Evolutionary conservation across 1,140 invertebrate genomes (phyloP), one percentile per base, ranked within the genome.

Genomic region (Brachionus plicatilis): DNA sequence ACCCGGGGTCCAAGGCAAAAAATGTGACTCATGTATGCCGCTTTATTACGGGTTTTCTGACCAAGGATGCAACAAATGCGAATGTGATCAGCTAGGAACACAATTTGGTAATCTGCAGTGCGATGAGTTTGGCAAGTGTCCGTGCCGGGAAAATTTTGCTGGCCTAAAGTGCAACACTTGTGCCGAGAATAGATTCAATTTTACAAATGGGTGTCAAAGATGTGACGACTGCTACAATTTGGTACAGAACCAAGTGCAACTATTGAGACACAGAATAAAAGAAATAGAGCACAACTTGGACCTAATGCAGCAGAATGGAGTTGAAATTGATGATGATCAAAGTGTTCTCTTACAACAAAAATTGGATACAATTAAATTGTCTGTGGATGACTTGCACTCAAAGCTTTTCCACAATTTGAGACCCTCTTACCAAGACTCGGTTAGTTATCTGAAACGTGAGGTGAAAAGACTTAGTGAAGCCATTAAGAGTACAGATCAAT

Each of bases 91-190:
- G 2, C 88, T 93, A 37, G 97, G 97, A 70, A 94, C 96, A 0
- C 86, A 92, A 1, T 91, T 92, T 75, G 92, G 93, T 5, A 91
- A 94, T 86, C 88, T 94, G 4, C 87, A 93, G 65, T 96, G 95
- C 90, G 91, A 92, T 88, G 91, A 92, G 0, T 91, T 91, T 84
- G 96, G 96, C 17, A 92, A 94, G 86, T 98, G 96, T 90, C 92
- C 92, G 9, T 98, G 96, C 90, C 95, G 95, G 90, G 93, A 94
- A 86, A 94, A 95, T 88, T 94, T 94, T 9, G 90, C 92, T 9
- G 96, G 96, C 3, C 91, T 92, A 68, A 93, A 93, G 85, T 99
- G 97, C 88, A 93, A 95, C 87, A 87, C 91, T 41, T 99, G 97
- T 89, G 92, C 93, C 87, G 92, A 93, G 56, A 90, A 90, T 86